Conservation (phyloP, 2,113 vertebrate genomes). For the Chascanopsetta lugubris region DNA sequence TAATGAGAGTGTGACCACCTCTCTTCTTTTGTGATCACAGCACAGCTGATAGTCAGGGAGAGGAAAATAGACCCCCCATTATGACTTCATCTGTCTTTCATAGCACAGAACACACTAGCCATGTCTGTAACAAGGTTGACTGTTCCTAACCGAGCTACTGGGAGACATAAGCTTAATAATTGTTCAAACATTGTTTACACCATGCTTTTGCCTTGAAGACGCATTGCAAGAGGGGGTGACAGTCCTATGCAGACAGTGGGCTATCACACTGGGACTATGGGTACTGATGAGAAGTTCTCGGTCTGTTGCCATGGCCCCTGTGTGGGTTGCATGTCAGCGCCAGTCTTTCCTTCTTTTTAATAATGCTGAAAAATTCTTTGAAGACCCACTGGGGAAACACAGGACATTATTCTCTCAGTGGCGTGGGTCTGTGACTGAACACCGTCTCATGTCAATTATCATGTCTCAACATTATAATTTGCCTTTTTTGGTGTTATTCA, state of each 20-base stretch:
- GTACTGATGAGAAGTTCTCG: constrained; percentile 69
- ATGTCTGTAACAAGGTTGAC: constrained; percentile 50
- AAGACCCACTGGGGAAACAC: constrained; percentile 55
- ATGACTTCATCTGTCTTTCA: constrained; percentile 22
- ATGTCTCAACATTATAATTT: constrained; percentile 28
- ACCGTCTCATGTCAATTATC: constrained; percentile 37
- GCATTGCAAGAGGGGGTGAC: constrained; percentile 68
- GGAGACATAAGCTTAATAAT: constrained; percentile 60
- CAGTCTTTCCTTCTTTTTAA: constrained; percentile 60
- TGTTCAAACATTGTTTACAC: constrained; percentile 71
- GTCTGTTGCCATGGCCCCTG: constrained; percentile 69
- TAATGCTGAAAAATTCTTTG: constrained; percentile 66
- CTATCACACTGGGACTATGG: constrained; percentile 58
- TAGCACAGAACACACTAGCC: constrained; percentile 33
- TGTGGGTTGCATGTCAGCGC: constrained; percentile 66
- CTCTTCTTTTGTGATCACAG: constrained; percentile 38
- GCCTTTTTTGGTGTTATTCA: constrained; percentile 20
- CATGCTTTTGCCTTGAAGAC: constrained; percentile 65
- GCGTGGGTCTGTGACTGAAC: constrained; percentile 42
- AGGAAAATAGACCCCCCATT: background rate
- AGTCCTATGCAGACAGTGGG: constrained; percentile 55
- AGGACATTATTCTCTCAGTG: constrained; percentile 39
- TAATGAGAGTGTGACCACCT: constrained; percentile 25
- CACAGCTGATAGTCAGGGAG: constrained; percentile 18
- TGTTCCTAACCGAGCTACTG: constrained; percentile 45